A percentile compares a stretch with the other conserved stretches of the same genome.
Evolutionary conservation across 2,113 vertebrate species (phyloP).

Genomic region (Australoheros scitulus): DNA sequence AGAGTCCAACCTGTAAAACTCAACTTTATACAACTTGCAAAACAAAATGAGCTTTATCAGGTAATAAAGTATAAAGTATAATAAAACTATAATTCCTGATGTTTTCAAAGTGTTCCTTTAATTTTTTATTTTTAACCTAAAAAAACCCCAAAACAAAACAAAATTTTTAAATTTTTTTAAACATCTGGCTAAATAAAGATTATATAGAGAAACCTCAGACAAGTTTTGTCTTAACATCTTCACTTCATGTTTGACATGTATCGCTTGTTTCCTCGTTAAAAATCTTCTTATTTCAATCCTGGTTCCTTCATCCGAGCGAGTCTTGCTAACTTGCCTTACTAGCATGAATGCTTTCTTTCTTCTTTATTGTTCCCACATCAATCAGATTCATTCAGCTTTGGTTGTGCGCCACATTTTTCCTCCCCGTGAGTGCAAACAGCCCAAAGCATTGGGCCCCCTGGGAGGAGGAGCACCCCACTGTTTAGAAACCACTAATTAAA

Average conservation of each 20-base stretch:
- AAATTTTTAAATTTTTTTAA: no score
- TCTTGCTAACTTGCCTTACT: neutral
- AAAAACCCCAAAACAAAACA: no score
- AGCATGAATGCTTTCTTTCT: neutral
- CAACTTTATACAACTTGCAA: neutral
- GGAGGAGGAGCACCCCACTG: neutral
- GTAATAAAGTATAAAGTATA: no score
- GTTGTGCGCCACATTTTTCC: neutral
- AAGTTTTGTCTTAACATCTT: neutral
- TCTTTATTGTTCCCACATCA: slow-evolving; percentile 12
- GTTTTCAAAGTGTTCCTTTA: no score
- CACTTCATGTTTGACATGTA: neutral
- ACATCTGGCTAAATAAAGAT: no score
- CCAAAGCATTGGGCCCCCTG: neutral
- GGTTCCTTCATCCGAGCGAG: neutral
- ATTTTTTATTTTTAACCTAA: no score
- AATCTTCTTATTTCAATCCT: fast-evolving
- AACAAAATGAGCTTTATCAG: neutral
- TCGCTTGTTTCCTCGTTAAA: neutral
- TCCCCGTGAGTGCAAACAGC: neutral
- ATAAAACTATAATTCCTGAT: neutral
- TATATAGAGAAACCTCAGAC: neutral
- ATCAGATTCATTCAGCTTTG: slow-evolving; percentile 12
- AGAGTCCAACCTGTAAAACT: neutral
- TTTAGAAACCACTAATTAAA: slow-evolving; percentile 13